Percentiles rank a stretch among this genome's conserved stretches.
Evolutionary conservation across 1,140 invertebrate species (phyloP).

Genomic region (Trialeurodes vaporariorum): DNA sequence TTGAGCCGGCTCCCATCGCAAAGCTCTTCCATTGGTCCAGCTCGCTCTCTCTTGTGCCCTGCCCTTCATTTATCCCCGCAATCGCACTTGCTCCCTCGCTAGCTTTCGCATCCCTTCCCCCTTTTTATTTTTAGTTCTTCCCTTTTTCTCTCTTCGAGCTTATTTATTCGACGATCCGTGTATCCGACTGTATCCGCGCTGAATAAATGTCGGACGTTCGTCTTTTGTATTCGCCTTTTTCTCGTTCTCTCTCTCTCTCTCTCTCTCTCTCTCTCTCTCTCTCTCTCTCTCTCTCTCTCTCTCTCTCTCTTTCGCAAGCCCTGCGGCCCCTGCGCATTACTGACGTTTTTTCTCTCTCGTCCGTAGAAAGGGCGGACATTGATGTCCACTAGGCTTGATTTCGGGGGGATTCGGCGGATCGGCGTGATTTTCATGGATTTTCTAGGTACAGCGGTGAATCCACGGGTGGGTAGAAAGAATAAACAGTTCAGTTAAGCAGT

Average conservation of each 20-base stretch:
- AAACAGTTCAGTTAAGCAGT: no score
- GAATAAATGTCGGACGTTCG: no score
- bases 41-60: background rate
- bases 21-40: background rate
- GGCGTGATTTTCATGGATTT: no score
- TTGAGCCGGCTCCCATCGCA: background rate
- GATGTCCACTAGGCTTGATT: no score
- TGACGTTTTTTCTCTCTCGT: background rate
- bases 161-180: no score
- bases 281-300: background rate
- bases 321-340: background rate
- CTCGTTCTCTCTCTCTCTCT: background rate
- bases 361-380: no score
- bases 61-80: no score
- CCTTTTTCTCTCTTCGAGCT: background rate
- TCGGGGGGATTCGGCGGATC: no score
- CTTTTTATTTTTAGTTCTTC: background rate
- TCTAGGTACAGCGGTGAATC: no score
- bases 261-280: background rate
- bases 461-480: no score
- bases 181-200: no score
- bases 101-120: background rate
- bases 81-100: background rate
- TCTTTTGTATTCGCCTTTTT: background rate
- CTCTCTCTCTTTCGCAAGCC: background rate